A percentile compares a stretch with the other conserved stretches of the same genome.
phyloP scores from a whole-genome alignment of 2,113 vertebrate genomes.

The Procavia capensis region DNA sequence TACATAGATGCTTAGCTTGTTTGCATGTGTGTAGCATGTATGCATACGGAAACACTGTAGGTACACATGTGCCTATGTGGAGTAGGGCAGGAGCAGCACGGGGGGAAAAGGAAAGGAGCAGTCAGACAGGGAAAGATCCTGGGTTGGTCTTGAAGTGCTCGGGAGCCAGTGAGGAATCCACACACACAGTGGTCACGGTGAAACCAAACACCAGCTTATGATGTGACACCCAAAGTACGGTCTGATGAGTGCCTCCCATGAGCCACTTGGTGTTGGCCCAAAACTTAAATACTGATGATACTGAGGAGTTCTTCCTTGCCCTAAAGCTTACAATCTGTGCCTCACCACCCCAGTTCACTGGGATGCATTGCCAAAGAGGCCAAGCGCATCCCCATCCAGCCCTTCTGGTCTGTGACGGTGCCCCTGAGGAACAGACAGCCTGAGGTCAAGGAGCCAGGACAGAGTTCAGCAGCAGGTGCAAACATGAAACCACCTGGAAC shows the following conservation, averaged over 20 bases:
- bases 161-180: not conserved
- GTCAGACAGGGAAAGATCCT: not conserved
- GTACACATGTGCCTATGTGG: accelerated
- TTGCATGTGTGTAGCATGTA: not conserved
- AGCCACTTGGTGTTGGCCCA: not conserved
- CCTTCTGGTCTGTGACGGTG: not conserved
- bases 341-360: not conserved
- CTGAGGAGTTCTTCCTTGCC: not conserved
- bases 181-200: not conserved
- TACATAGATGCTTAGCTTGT: not conserved
- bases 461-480: not conserved
- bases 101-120: not conserved
- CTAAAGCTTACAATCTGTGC: not conserved
- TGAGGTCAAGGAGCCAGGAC: not conserved
- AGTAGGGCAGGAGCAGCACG: not conserved
- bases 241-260: not conserved
- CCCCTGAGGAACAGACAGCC: not conserved
- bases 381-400: not conserved
- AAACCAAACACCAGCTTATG: not conserved
- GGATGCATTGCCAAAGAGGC: not conserved
- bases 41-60: not conserved
- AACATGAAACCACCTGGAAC: not conserved
- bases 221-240: not conserved
- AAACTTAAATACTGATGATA: not conserved
- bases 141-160: not conserved